Evolutionary conservation across 2,888 invertebrate genomes (phyloP), one percentile per base, ranked within the genome.

Genomic region (Zygaena filipendulae): DNA sequence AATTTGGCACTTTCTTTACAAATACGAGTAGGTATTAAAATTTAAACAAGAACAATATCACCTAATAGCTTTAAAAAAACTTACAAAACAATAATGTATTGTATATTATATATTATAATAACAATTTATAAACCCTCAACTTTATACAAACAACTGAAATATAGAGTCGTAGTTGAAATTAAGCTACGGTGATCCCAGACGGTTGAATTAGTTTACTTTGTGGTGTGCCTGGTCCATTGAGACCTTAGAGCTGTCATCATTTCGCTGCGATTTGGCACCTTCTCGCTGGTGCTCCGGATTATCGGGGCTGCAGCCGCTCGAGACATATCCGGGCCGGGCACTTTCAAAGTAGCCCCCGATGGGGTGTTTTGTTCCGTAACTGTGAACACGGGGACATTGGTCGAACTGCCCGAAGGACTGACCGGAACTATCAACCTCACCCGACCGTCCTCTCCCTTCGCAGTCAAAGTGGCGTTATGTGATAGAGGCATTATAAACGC

Each of bases 211-310:
- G 16, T 60, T 59, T 80, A 92, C 70, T 92, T 93, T 16, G 92
- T 93, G 13, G 93, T 94, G 57, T 93, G 93, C 45, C 93, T 82
- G 11, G 92, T 91, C 92, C 92, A 93, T 38, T 88, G 86, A 4
- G 90, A 87, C 41, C 92, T 82, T 43, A 93, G 85, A 46, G 92
- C 90, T 12, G 87, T 86, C 90, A 92, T 91, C 58, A 92, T 82
- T 57, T 92, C 92, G 63, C 89, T 92, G 29, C 91, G 84, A 54
- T 92, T 89, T 3, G 92, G 91, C 35, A 92, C 88, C 60, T 91
- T 90, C 52, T 92, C 93, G 67, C 92, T 92, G 14, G 92, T 92
- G 25, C 90, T 88, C 42, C 93, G 82, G 1, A 87, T 87, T 39
- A 90, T 90, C 23, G 84, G 83, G 3, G 85, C 81, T 2, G 85